These are phyloP conservation scores for Nemoura dubitans DNA, from an alignment of 2,888 invertebrate species.

Conservation along the genomic window DNA sequence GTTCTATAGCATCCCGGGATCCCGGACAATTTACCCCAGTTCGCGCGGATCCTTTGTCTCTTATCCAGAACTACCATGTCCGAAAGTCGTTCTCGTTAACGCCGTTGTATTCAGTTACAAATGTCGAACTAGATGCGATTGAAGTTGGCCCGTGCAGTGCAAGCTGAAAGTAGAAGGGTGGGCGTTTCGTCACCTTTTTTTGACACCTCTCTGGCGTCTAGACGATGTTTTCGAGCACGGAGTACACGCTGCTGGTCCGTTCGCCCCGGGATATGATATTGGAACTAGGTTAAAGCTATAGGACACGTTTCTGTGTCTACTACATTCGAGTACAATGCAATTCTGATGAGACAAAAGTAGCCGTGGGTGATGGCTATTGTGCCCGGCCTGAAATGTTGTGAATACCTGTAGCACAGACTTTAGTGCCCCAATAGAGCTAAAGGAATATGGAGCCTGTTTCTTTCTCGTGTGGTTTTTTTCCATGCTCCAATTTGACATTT, in stretches of 20 bases:
- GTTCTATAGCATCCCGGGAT: background rate
- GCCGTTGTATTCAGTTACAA: background rate
- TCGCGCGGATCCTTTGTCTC: background rate
- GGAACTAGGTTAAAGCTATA: conserved; percentile 7
- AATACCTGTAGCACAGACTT: background rate
- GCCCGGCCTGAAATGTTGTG: background rate
- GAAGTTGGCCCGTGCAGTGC: background rate
- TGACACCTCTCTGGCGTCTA: background rate
- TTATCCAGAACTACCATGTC: background rate
- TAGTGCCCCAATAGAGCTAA: background rate
- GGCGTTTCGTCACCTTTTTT: background rate
- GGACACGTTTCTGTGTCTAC: background rate
- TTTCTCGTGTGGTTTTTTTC: background rate
- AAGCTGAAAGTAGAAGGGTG: background rate
- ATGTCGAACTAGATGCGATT: background rate
- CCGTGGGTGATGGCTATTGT: background rate
- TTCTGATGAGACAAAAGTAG: background rate
- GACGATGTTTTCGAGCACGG: background rate
- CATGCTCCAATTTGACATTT: background rate
- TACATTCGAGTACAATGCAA: background rate
- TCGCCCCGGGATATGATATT: background rate
- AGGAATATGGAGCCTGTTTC: too few relatives aligned
- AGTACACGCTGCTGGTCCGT: background rate
- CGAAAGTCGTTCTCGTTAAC: background rate
- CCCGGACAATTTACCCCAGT: background rate